phyloP scores from a whole-genome alignment of 2,113 vertebrate genomes.

The Cariama cristata region DNA sequence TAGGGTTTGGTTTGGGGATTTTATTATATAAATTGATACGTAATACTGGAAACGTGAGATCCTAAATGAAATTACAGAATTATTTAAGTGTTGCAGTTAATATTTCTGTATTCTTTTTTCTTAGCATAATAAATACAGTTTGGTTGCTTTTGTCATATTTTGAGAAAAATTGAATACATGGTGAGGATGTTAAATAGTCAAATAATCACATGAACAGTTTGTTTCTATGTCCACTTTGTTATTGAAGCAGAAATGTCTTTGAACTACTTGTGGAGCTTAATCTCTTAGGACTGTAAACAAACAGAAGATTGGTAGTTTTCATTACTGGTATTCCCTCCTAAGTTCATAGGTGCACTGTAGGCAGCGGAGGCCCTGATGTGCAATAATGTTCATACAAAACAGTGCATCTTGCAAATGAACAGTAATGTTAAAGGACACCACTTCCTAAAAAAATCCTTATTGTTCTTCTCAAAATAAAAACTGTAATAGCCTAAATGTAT shows the following conservation, averaged over 20 bases:
- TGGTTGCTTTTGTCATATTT: background rate
- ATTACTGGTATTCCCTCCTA: too few species aligned
- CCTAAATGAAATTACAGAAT: background rate
- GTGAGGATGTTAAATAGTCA: background rate
- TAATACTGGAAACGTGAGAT: background rate
- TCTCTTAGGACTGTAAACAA: too few species aligned
- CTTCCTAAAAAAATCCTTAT: background rate
- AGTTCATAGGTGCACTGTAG: too few species aligned
- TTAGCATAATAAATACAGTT: background rate
- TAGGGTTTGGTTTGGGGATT: background rate
- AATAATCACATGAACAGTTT: background rate
- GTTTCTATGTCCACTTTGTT: too few species aligned
- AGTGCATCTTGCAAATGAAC: background rate
- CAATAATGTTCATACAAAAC: background rate
- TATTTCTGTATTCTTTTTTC: background rate
- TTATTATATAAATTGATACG: background rate
- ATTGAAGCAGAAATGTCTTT: too few species aligned
- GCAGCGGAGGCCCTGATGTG: background rate
- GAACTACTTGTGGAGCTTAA: too few species aligned
- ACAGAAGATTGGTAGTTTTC: too few species aligned
- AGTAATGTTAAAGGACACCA: background rate
- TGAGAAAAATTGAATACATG: background rate
- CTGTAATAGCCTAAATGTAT: background rate
- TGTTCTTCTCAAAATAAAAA: background rate
- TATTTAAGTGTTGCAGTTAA: background rate